Base-by-base conservation (phyloP, 2,888 invertebrate genomes). In the Brachynemurus nebulosus region DNA sequence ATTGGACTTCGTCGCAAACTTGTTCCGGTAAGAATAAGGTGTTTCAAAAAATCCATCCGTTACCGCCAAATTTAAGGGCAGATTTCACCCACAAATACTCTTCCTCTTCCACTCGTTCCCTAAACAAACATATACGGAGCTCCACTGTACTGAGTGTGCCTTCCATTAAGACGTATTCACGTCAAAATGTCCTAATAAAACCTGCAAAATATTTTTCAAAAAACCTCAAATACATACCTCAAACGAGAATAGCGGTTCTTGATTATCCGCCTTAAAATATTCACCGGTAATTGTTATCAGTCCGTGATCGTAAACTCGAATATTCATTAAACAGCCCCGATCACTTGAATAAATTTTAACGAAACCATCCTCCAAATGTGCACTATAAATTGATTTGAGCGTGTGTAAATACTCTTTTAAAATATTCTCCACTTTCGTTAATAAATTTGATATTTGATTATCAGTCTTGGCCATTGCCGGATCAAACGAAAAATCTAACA, bases 231-330 rank as follows among this genome's bases (percentile, higher is more conserved):
- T 36, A 51, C 64, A 66, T 76, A 88, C 88, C 77, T 88, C 85
- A 64, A 80, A 80, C 52, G 72, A 74, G 55, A 88, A 68, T 47
- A 83, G 59, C 30, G 81, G 77, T 51, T 80, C 78, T 57, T 83
- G 81, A 50, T 75, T 74, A 45, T 84, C 81, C 47, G 72, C 77
- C 60, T 81, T 78, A 61, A 76, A 86, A 67, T 84, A 88, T 59
- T 89, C 89, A 57, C 88, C 76, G 61, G 85, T 88, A 53, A 88
- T 68, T 27, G 86, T 86, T 45, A 88, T 71, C 52, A 86, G 67
- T 45, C 88, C 88, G 54, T 80, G 77, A 38, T 73, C 71, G 56
- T 80, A 86, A 52, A 83, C 72, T 58, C 86, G 72, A 36, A 83
- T 69, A 21, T 79, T 80, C 20, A 84, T 74, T 6, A 83, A 70